Percentiles rank a stretch among this genome's conserved stretches.
phyloP scores from a whole-genome alignment of 2,888 invertebrate genomes.

The Lordiphosa andalusiaca region DNA sequence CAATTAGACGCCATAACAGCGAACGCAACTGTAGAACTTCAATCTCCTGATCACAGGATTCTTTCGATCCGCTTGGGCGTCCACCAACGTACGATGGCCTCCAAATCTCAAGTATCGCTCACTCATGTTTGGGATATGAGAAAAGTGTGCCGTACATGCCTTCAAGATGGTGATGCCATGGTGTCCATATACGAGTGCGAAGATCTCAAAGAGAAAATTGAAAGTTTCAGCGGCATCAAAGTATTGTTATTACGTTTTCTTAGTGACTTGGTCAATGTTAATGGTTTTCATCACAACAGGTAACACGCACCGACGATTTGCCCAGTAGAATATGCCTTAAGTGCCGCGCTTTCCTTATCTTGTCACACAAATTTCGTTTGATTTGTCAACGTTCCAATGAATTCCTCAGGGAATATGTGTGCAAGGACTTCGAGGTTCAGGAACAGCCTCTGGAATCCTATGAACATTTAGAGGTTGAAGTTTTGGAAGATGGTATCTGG shows the following conservation, averaged over 20 bases:
- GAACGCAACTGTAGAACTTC: conserved; percentile 78
- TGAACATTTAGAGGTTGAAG: conserved; percentile 56
- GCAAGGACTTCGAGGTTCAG: conserved; percentile 33
- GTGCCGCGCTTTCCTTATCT: conserved; percentile 70
- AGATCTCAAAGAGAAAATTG: conserved; percentile 71
- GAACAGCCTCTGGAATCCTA: conserved; percentile 15
- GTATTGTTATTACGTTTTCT: conserved; percentile 33
- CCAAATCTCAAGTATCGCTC: conserved; percentile 89
- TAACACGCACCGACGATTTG: conserved; percentile 58
- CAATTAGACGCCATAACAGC: conserved; percentile 75
- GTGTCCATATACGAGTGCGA: conserved; percentile 68
- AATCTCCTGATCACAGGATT: conserved; percentile 78
- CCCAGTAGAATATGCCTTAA: conserved; percentile 76
- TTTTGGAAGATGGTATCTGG: conserved; percentile 46
- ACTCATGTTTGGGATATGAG: conserved; percentile 68
- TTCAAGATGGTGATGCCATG: conserved; percentile 68
- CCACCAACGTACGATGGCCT: conserved; percentile 83
- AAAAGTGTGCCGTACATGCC: conserved; percentile 73
- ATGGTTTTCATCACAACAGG: conserved; percentile 40
- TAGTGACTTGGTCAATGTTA: background rate
- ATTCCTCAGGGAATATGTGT: conserved; percentile 72
- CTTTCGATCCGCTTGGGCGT: conserved; percentile 68
- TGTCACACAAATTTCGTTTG: conserved; percentile 77
- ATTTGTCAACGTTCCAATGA: conserved; percentile 78
- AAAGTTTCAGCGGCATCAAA: conserved; percentile 73